A percentile compares a stretch with the other conserved stretches of the same genome.
phyloP scores from a whole-genome alignment of 2,113 vertebrate genomes.

The Corythornis vintsioides region DNA sequence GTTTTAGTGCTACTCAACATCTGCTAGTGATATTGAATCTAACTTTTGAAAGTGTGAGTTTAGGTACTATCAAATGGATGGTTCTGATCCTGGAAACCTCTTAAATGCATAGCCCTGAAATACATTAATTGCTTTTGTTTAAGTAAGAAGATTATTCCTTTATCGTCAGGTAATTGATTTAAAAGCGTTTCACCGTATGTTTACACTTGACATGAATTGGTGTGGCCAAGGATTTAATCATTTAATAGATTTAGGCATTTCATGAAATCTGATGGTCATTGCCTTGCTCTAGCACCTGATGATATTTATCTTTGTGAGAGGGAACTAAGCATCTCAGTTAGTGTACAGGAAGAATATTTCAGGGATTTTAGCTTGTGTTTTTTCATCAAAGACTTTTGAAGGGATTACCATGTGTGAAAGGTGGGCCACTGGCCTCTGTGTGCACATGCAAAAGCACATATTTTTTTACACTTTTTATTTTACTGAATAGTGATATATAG shows the following conservation, averaged over 20 bases:
- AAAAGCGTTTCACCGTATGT: slow-evolving; percentile 64
- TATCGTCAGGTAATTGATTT: slow-evolving; percentile 74
- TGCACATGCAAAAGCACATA: not conserved
- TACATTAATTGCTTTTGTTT: slow-evolving; percentile 68
- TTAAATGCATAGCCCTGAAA: slow-evolving; percentile 61
- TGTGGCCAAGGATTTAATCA: slow-evolving; percentile 42
- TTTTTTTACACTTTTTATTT: not conserved
- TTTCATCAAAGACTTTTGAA: not conserved
- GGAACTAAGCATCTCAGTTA: not conserved
- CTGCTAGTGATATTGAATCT: slow-evolving; percentile 3
- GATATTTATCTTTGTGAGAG: not conserved
- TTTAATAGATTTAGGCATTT: slow-evolving; percentile 59
- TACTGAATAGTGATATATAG: not conserved
- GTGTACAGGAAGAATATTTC: not conserved
- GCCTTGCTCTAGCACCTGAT: slow-evolving; percentile 2
- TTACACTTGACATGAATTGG: slow-evolving; percentile 49
- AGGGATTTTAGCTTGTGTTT: not conserved
- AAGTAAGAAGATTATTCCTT: slow-evolving; percentile 72
- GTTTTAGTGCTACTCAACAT: not conserved
- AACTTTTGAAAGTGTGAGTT: slow-evolving; percentile 69
- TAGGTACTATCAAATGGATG: slow-evolving; percentile 17
- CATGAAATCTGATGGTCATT: slow-evolving; percentile 45
- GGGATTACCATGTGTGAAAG: not conserved
- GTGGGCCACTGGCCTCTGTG: not conserved
- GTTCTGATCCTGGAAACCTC: slow-evolving; percentile 66